Conservation (phyloP, 2,888 invertebrate genomes). For the Pyrrhosoma nymphula region DNA sequence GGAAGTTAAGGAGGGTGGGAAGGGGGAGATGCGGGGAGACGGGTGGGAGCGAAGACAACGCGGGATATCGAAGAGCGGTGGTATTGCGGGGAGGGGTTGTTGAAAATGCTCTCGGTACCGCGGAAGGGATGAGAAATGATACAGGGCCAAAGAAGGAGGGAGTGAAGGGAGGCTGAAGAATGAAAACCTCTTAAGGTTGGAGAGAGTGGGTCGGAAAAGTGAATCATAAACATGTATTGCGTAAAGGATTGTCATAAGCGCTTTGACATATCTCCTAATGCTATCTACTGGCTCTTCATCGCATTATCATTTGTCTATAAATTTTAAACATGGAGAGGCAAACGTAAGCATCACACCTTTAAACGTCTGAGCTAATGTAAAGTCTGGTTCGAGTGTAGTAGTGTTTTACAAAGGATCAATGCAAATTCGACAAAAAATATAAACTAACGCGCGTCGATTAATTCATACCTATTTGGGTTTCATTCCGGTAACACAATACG, state of each 20-base stretch:
- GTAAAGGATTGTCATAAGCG: background rate
- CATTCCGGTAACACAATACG: too few relatives aligned
- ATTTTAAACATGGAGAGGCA: too few relatives aligned
- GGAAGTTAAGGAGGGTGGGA: background rate
- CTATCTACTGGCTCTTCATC: too few relatives aligned
- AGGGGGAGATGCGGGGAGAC: background rate
- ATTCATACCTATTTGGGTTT: too few relatives aligned
- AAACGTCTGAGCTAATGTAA: too few relatives aligned
- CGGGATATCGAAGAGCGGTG: background rate
- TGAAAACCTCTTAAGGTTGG: background rate
- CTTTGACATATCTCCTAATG: background rate
- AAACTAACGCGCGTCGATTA: too few relatives aligned
- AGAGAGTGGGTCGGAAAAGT: background rate
- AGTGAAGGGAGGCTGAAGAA: background rate
- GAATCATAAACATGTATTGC: background rate
- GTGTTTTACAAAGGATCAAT: too few relatives aligned
- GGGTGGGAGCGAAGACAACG: background rate
- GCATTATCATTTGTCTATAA: too few relatives aligned
- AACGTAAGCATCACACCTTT: too few relatives aligned
- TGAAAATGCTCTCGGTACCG: background rate
- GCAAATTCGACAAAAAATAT: too few relatives aligned
- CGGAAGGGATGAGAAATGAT: background rate
- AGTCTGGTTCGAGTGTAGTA: too few relatives aligned
- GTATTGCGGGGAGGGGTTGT: background rate
- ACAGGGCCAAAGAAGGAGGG: background rate